phyloP scores from a whole-genome alignment of 2,888 invertebrate genomes.

The Acleris sparsana region DNA sequence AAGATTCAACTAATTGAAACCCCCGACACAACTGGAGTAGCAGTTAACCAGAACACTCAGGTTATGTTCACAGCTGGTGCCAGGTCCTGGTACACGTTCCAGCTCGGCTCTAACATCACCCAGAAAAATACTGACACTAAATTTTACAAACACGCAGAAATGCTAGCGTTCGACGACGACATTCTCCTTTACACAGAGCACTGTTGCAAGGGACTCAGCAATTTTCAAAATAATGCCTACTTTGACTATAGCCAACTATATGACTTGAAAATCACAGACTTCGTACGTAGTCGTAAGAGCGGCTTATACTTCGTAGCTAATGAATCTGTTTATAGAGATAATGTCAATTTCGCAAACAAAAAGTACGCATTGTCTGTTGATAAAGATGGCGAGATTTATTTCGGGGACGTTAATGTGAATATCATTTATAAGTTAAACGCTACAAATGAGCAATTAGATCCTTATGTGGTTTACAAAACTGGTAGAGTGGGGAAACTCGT shows the following conservation, averaged over 20 bases:
- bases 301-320: not conserved
- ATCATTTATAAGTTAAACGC: too few species aligned
- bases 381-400: too few species aligned
- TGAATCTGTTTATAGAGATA: not conserved
- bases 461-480: too few species aligned
- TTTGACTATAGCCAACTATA: not conserved
- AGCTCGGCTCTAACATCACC: not conserved
- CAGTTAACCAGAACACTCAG: constrained; percentile 1
- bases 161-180: not conserved
- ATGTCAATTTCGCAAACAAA: not conserved
- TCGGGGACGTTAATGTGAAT: too few species aligned
- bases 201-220: not conserved
- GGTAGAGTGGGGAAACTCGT: too few species aligned
- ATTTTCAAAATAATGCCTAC: not conserved
- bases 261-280: not conserved
- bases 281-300: not conserved
- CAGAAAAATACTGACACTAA: not conserved
- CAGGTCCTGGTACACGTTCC: not conserved
- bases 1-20: not conserved
- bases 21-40: not conserved
- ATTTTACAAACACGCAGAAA: not conserved
- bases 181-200: not conserved
- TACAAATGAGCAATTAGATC: too few species aligned
- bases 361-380: not conserved
- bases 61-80: constrained; percentile 3